phyloP scores from a whole-genome alignment of 1,140 invertebrate genomes.

The Heliconius congener region DNA sequence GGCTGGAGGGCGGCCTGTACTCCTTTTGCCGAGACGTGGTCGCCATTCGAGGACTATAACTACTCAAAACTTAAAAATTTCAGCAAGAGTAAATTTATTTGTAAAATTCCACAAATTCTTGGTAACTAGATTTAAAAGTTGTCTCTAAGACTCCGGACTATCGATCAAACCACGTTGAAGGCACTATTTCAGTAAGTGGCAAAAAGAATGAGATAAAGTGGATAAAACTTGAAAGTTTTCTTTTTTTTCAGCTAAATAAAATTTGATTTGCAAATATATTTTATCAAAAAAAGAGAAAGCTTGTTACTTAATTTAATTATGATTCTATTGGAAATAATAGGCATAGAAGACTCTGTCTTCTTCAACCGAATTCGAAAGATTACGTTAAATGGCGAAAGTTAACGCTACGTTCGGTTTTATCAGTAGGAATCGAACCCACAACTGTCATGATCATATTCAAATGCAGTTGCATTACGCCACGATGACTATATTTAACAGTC shows the following conservation, averaged over 20 bases:
- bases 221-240: background rate
- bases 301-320: background rate
- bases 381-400: background rate
- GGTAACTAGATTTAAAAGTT: slow-evolving; percentile 2
- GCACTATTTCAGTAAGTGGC: slow-evolving; percentile 9
- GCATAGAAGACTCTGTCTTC: background rate
- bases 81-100: background rate
- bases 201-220: slow-evolving; percentile 2
- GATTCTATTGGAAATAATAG: background rate
- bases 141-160: background rate
- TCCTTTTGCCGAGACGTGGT: too few relatives aligned
- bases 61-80: background rate
- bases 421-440: too few relatives aligned
- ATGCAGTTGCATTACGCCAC: too few relatives aligned
- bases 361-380: background rate
- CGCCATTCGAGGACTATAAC: background rate
- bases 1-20: too few relatives aligned
- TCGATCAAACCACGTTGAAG: background rate
- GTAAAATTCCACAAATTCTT: background rate
- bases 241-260: background rate
- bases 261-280: background rate
- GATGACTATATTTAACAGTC: too few relatives aligned
- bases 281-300: background rate
- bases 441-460: too few relatives aligned
- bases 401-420: too few relatives aligned